Evolutionary conservation across 2,888 invertebrate species (phyloP).

Genomic region (Tubulanus polymorphus): DNA sequence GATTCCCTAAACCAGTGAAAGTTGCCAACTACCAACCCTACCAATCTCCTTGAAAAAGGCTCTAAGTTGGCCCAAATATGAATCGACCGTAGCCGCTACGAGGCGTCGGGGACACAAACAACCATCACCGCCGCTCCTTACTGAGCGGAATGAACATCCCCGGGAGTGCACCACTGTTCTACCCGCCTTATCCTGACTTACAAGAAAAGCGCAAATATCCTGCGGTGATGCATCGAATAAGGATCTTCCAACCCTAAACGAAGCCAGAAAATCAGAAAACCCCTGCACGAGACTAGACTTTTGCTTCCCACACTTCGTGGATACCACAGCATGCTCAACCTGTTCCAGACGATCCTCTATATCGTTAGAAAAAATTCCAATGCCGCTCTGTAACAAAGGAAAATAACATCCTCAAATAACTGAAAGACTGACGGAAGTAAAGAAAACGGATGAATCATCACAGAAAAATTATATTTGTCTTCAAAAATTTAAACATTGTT

Average conservation of each 20-base stretch:
- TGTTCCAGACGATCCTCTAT: too few species aligned
- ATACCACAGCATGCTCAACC: too few species aligned
- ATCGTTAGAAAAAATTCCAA: too few species aligned
- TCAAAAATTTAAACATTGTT: too few species aligned
- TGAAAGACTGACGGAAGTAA: too few species aligned
- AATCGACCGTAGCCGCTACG: not conserved
- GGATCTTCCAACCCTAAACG: not conserved
- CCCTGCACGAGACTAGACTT: too few species aligned
- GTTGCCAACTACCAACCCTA: not conserved
- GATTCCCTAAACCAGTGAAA: not conserved
- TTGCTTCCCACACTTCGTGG: too few species aligned
- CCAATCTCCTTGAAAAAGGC: not conserved
- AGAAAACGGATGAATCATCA: too few species aligned
- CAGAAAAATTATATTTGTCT: too few species aligned
- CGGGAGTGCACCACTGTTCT: not conserved
- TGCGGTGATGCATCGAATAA: not conserved
- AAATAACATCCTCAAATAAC: too few species aligned
- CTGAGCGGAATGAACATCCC: not conserved
- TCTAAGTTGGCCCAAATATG: not conserved
- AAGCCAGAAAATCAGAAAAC: not conserved
- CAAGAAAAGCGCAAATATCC: not conserved
- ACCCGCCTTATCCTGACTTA: not conserved
- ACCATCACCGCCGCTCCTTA: not conserved
- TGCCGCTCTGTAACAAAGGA: too few species aligned
- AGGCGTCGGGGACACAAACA: not conserved